phyloP scores from a whole-genome alignment of 2,888 invertebrate genomes.

The Osmoderma eremita region DNA sequence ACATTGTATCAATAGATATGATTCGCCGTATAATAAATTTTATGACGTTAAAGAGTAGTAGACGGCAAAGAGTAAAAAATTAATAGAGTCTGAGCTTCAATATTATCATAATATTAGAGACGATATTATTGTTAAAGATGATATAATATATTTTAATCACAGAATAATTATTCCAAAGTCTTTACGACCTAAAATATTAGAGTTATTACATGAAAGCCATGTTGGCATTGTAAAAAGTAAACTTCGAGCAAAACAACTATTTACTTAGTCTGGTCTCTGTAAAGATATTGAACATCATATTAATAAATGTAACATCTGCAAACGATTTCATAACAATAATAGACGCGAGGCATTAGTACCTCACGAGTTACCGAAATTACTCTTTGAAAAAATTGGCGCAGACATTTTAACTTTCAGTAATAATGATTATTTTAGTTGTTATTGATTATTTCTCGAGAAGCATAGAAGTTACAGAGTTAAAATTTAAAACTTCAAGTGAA shows the following conservation, averaged over 20 bases:
- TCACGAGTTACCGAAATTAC: background rate
- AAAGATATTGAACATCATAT: constrained; percentile 27
- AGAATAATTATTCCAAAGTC: constrained; percentile 36
- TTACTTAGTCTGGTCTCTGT: constrained; percentile 41
- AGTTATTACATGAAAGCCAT: constrained; percentile 39
- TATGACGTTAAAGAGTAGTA: constrained; percentile 31
- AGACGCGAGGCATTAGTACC: background rate
- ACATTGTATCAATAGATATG: background rate
- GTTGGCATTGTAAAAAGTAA: constrained; percentile 42
- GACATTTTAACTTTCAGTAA: background rate
- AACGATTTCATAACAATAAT: background rate
- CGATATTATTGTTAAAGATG: constrained; percentile 33
- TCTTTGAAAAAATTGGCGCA: background rate
- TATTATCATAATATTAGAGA: constrained; percentile 35
- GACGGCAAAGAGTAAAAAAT: constrained; percentile 23
- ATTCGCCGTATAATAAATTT: background rate
- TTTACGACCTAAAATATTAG: constrained; percentile 14
- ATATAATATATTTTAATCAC: constrained; percentile 29
- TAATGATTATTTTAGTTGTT: background rate
- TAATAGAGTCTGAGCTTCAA: constrained; percentile 20
- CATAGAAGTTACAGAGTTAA: background rate
- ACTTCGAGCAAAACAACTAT: constrained; percentile 32
- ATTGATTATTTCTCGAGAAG: constrained; percentile 3
- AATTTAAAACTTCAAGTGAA: background rate
- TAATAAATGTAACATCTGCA: background rate